phyloP scores from a whole-genome alignment of 2,888 invertebrate species.

The Chymomyza amoena region DNA sequence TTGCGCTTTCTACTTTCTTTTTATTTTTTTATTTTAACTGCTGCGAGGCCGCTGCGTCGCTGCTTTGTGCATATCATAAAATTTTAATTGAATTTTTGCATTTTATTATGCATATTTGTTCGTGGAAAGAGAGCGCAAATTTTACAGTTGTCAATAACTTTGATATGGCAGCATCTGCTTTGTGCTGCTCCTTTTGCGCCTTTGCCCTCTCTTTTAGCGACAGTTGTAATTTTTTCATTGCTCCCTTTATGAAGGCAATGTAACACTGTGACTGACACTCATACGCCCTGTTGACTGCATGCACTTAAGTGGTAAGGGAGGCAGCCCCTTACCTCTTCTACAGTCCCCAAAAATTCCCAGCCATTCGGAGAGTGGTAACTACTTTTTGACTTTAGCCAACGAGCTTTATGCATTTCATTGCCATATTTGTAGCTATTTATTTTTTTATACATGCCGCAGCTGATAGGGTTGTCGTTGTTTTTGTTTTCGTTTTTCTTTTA shows the following conservation, averaged over 20 bases:
- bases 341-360: not conserved
- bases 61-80: slow-evolving; percentile 63
- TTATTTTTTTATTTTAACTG: slow-evolving; percentile 23
- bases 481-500: not conserved
- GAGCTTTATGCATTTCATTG: slow-evolving; percentile 35
- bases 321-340: no score
- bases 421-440: slow-evolving; percentile 5
- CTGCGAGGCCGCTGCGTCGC: not conserved
- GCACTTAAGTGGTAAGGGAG: not conserved
- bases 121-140: slow-evolving; percentile 39
- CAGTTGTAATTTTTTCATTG: not conserved
- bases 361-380: slow-evolving; percentile 31
- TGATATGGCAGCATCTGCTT: slow-evolving; percentile 35
- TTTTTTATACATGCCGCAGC: not conserved
- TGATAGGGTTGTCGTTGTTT: not conserved
- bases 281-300: slow-evolving; percentile 51
- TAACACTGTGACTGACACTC: slow-evolving; percentile 43
- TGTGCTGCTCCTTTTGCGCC: not conserved
- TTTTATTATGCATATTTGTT: slow-evolving; percentile 60
- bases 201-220: not conserved
- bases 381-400: slow-evolving; percentile 54
- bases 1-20: slow-evolving; percentile 22
- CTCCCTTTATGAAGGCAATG: slow-evolving; percentile 21
- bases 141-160: slow-evolving; percentile 68
- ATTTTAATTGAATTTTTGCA: slow-evolving; percentile 69